These are phyloP conservation scores for Drosophila borealis DNA, from an alignment of 2,888 invertebrate genomes.

Conservation along the genomic window DNA sequence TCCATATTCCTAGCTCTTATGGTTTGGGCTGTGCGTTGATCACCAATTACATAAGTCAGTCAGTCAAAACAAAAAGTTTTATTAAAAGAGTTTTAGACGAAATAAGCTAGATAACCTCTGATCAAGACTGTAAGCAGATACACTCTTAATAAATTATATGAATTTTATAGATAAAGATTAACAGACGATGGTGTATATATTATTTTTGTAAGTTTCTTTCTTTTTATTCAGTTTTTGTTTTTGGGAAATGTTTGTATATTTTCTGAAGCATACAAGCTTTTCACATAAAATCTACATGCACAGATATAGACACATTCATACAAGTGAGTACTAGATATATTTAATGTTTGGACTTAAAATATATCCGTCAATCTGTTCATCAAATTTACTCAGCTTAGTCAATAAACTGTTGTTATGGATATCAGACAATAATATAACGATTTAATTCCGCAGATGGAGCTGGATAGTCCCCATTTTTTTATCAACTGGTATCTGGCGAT, in stretches of 20 bases:
- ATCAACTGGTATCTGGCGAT: slow-evolving; percentile 1
- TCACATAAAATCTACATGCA: slow-evolving; percentile 60
- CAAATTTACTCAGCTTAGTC: background rate
- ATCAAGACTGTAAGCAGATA: background rate
- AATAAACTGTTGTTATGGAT: background rate
- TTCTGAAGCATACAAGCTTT: slow-evolving; percentile 66
- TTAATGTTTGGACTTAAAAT: slow-evolving; percentile 26
- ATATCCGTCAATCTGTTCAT: slow-evolving; percentile 16
- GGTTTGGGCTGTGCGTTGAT: too few relatives aligned
- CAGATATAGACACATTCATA: slow-evolving; percentile 62
- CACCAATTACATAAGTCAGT: too few relatives aligned
- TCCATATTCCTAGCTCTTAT: too few relatives aligned
- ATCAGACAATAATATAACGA: background rate
- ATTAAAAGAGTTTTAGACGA: too few relatives aligned
- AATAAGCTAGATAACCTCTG: too few relatives aligned
- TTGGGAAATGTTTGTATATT: slow-evolving; percentile 35
- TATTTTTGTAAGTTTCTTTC: slow-evolving; percentile 50
- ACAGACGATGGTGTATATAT: background rate
- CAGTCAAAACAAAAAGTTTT: too few relatives aligned
- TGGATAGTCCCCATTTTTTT: background rate
- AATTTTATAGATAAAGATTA: background rate
- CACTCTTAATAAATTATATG: background rate
- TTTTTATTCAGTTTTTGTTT: slow-evolving; percentile 47
- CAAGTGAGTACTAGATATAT: slow-evolving; percentile 34
- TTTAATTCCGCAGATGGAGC: slow-evolving; percentile 6